Percentiles rank a stretch among this genome's conserved stretches.
These are phyloP conservation scores for Drosophila nr. perissopoda DNA, from an alignment of 2,888 invertebrate genomes.

Conservation along the genomic window DNA sequence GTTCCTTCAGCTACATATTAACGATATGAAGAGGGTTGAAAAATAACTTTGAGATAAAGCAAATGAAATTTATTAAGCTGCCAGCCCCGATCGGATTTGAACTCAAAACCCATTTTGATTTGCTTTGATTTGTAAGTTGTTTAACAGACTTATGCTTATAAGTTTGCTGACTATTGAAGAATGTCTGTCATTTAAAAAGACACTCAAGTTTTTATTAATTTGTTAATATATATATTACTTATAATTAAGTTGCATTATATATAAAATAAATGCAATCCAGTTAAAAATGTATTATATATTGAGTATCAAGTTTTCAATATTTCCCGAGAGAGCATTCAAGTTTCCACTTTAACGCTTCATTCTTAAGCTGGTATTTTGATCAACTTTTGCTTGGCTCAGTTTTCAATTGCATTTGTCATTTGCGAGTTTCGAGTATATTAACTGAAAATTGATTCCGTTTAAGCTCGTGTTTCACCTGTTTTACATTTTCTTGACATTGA, in stretches of 20 bases:
- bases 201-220: not conserved
- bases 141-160: not conserved
- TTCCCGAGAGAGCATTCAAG: not conserved
- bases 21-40: conserved; percentile 2
- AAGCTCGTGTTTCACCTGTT: not conserved
- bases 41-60: conserved; percentile 32
- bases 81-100: conserved; percentile 21
- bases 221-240: not conserved
- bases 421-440: conserved; percentile 24
- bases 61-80: conserved; percentile 64
- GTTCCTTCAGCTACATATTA: conserved; percentile 9
- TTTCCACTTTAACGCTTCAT: not conserved
- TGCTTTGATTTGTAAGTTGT: not conserved
- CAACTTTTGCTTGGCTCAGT: not conserved
- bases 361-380: not conserved
- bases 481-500: conserved; percentile 45
- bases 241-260: not conserved
- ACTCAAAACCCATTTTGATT: conserved; percentile 22
- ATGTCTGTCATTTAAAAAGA: no score
- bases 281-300: not conserved
- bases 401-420: conserved; percentile 26
- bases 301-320: not conserved
- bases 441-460: conserved; percentile 32
- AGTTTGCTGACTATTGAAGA: not conserved
- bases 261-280: not conserved